A percentile compares a stretch with the other conserved stretches of the same genome.
phyloP scores from a whole-genome alignment of 2,113 vertebrate genomes.

The Oreotrochilus melanogaster region DNA sequence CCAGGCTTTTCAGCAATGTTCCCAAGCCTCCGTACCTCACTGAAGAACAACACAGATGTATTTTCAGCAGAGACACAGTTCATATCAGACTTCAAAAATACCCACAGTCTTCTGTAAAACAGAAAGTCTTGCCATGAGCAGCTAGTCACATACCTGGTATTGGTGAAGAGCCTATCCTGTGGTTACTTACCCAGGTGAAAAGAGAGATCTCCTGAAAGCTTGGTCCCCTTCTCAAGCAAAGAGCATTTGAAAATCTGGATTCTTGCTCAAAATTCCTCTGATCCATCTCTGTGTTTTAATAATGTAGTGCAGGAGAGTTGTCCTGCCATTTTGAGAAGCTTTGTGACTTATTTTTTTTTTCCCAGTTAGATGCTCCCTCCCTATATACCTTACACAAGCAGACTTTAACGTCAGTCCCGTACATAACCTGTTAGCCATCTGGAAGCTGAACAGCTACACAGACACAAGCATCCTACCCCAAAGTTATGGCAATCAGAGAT shows the following conservation, averaged over 20 bases:
- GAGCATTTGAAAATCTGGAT: neutral
- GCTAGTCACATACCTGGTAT: fast-evolving
- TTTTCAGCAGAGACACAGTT: neutral
- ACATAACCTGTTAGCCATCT: neutral
- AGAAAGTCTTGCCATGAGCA: neutral
- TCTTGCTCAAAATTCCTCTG: neutral
- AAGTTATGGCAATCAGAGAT: neutral
- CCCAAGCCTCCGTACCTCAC: fast-evolving
- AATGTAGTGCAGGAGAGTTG: neutral
- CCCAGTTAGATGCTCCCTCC: neutral
- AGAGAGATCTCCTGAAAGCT: neutral
- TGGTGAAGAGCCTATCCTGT: neutral
- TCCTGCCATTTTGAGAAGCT: neutral
- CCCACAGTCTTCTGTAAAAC: neutral
- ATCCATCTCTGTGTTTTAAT: neutral
- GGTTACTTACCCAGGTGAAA: neutral
- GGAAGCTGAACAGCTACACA: neutral
- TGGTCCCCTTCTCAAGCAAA: neutral
- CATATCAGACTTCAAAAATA: neutral
- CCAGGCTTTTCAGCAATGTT: neutral
- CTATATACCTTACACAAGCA: neutral
- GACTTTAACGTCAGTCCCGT: neutral
- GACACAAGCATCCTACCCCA: neutral
- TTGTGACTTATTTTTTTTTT: neutral
- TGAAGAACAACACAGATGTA: neutral